Evolutionary conservation across 1,140 invertebrate species (phyloP), one percentile per base, ranked within the genome.

Genomic region (Cryptotermes secundus): DNA sequence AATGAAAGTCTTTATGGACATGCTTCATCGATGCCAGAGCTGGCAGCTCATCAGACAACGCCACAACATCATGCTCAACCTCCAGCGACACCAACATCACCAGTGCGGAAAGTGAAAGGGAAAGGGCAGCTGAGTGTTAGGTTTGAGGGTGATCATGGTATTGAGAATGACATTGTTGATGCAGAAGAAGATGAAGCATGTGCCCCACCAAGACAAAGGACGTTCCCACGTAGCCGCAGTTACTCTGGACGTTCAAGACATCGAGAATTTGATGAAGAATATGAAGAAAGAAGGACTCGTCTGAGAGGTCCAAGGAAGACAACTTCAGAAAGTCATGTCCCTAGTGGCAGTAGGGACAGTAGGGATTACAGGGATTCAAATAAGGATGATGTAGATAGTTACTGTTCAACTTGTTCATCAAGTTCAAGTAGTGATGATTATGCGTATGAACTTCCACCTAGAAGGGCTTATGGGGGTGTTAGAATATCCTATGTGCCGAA

Each of bases 401-500:
- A 95, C 85, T 97, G 96, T 89, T 97, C 96, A 81, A 97, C 96
- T 0, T 97, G 96, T 87, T 97, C 96, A 3, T 95, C 94, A 2
- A 95, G 93, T 84, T 96, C 95, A 24, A 96, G 95, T 72, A 96
- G 96, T 80, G 96, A 96, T 80, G 93, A 95, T 79, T 94, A 95
- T 86, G 95, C 95, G 83, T 97, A 97, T 88, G 92, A 95, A 79
- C 88, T 97, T 80, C 96, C 96, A 10, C 93, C 95, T 49, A 90
- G 96, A 86, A 90, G 95, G 87, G 95, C 96, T 24, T 97, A 96
- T 88, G 96, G 96, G 49, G 96, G 96, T 81, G 96, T 97, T 6
- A 89, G 96, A 80, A 96, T 97, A 86, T 96, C 96, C 19, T 97
- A 97, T 90, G 96, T 97, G 85, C 96, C 96, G 85, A 97, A 97